Conservation (phyloP, 2,113 vertebrate species). For the Corapipo altera region DNA sequence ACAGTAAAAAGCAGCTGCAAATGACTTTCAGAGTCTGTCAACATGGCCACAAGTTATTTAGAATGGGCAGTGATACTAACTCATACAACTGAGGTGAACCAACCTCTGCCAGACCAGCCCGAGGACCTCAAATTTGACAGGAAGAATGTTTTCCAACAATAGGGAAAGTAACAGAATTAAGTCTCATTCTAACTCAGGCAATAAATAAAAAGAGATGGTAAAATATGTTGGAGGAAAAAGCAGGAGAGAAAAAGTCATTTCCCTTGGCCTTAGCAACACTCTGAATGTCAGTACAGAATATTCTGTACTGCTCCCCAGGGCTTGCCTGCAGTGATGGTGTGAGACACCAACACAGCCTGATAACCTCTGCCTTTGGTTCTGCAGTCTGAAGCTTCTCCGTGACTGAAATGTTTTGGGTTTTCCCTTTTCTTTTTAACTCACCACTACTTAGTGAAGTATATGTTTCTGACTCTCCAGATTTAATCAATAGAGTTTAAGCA, state of each 20-base stretch:
- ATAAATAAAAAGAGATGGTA: background rate
- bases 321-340: too few relatives aligned
- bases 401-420: fast-evolving
- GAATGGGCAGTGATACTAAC: background rate
- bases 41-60: background rate
- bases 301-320: background rate
- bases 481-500: background rate
- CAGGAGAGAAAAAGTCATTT: background rate
- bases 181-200: background rate
- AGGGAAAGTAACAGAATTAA: background rate
- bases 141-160: background rate
- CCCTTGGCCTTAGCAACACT: background rate
- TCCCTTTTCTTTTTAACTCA: background rate
- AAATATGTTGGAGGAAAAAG: background rate
- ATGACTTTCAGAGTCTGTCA: background rate
- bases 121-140: background rate
- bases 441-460: background rate
- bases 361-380: background rate
- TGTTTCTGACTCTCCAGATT: background rate
- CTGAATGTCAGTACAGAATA: background rate
- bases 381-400: background rate
- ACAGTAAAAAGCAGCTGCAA: background rate
- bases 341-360: background rate
- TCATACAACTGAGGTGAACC: background rate
- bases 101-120: background rate